Conservation (phyloP, 2,888 invertebrate genomes). For the Labia minor region DNA sequence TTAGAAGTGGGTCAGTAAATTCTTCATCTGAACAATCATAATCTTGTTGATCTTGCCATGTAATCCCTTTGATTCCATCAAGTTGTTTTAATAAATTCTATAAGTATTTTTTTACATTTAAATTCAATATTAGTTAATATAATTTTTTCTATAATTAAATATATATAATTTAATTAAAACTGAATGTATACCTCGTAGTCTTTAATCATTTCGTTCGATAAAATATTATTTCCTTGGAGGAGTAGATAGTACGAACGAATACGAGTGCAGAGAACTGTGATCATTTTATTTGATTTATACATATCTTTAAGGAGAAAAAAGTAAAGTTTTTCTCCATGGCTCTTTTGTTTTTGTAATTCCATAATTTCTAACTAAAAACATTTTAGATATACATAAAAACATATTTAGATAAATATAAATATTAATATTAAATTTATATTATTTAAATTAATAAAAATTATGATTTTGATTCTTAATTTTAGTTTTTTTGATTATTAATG, state of each 20-base stretch:
- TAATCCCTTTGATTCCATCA: slow-evolving; percentile 48
- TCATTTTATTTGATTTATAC: slow-evolving; percentile 41
- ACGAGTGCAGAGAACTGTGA: slow-evolving; percentile 43
- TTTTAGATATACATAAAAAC: background rate
- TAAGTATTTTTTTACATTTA: slow-evolving; percentile 14
- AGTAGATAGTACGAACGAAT: slow-evolving; percentile 48
- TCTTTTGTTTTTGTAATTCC: slow-evolving; percentile 15
- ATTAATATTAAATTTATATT: background rate
- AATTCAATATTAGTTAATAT: background rate
- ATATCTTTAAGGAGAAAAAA: slow-evolving; percentile 43
- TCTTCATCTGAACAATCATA: slow-evolving; percentile 15
- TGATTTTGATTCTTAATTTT: no score
- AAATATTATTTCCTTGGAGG: slow-evolving; percentile 47
- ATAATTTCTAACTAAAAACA: slow-evolving; percentile 19
- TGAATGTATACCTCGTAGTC: slow-evolving; percentile 42
- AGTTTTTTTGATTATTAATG: no score
- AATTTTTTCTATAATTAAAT: slow-evolving; percentile 2
- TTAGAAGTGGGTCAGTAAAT: background rate
- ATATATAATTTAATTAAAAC: background rate
- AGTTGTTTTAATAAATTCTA: slow-evolving; percentile 42
- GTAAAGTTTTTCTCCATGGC: slow-evolving; percentile 31
- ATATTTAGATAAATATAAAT: no score
- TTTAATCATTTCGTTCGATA: slow-evolving; percentile 44
- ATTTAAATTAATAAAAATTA: slow-evolving; percentile 13
- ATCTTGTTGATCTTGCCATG: slow-evolving; percentile 39